Conservation (phyloP, 1,140 invertebrate genomes). For the Meloidogyne exigua region DNA sequence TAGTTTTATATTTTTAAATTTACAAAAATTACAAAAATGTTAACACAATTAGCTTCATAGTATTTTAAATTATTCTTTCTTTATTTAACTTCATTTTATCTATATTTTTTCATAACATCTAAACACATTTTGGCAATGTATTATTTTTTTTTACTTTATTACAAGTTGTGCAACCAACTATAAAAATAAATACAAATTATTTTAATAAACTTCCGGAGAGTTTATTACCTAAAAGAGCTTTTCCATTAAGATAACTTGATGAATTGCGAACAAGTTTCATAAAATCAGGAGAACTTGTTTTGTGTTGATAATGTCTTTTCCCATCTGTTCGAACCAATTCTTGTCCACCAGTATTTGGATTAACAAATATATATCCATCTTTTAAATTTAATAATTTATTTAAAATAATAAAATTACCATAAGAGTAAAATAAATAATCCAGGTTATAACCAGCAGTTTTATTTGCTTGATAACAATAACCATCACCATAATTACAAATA, state of each 20-base stretch:
- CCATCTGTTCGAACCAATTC: neutral
- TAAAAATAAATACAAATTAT: neutral
- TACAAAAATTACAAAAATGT: too few relatives aligned
- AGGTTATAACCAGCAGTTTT: neutral
- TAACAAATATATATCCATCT: neutral
- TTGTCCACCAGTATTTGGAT: slow-evolving; percentile 4
- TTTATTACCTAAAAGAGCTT: neutral
- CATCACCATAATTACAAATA: neutral
- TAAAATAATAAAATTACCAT: neutral
- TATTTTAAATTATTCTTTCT: too few relatives aligned
- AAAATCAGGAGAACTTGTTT: neutral
- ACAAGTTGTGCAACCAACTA: neutral
- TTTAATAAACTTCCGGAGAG: neutral
- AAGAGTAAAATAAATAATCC: neutral
- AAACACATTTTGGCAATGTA: too few relatives aligned
- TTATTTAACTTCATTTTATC: too few relatives aligned
- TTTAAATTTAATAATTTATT: neutral
- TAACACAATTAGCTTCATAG: too few relatives aligned
- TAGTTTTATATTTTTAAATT: too few relatives aligned
- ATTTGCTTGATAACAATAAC: neutral
- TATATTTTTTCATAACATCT: too few relatives aligned
- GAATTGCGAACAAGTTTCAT: neutral
- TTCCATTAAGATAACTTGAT: neutral
- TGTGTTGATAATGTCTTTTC: neutral
- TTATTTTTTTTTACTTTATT: neutral